A percentile compares a stretch with the other conserved stretches of the same genome.
These are phyloP conservation scores for Margaritifera margaritifera DNA, from an alignment of 2,888 invertebrate species.

Conservation along the genomic window DNA sequence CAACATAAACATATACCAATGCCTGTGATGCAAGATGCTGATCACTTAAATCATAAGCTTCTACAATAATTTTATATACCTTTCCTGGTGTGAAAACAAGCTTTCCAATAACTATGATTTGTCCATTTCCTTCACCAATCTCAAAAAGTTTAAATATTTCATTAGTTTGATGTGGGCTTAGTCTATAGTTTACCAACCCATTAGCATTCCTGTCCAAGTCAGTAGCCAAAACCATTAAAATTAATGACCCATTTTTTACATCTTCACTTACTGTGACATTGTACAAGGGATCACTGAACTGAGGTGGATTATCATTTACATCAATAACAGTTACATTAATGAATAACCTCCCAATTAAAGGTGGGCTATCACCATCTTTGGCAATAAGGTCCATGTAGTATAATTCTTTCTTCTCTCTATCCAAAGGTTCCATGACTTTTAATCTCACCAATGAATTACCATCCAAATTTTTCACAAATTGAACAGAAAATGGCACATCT, in stretches of 20 bases:
- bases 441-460: conserved; percentile 50
- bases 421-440: conserved; percentile 40
- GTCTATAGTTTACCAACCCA: conserved; percentile 75
- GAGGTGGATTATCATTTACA: conserved; percentile 52
- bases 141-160: conserved; percentile 48
- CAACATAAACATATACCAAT: conserved; percentile 76
- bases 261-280: conserved; percentile 43
- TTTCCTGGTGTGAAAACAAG: conserved; percentile 50
- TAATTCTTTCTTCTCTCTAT: conserved; percentile 45
- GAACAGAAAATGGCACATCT: conserved; percentile 43
- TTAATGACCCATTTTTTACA: conserved; percentile 22
- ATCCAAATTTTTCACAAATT: conserved; percentile 44
- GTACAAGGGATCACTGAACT: conserved; percentile 38
- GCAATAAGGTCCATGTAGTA: conserved; percentile 51
- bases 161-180: conserved; percentile 50
- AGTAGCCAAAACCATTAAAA: conserved; percentile 80
- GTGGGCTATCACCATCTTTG: conserved; percentile 48
- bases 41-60: conserved; percentile 49
- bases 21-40: conserved; percentile 59
- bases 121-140: conserved; percentile 50
- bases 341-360: conserved; percentile 35
- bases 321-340: conserved; percentile 42
- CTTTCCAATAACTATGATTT: conserved; percentile 46
- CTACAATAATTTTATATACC: conserved; percentile 47
- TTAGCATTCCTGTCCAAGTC: conserved; percentile 90